Evolutionary conservation across 2,113 vertebrate species (phyloP).

Genomic region (Epinephelus moara): DNA sequence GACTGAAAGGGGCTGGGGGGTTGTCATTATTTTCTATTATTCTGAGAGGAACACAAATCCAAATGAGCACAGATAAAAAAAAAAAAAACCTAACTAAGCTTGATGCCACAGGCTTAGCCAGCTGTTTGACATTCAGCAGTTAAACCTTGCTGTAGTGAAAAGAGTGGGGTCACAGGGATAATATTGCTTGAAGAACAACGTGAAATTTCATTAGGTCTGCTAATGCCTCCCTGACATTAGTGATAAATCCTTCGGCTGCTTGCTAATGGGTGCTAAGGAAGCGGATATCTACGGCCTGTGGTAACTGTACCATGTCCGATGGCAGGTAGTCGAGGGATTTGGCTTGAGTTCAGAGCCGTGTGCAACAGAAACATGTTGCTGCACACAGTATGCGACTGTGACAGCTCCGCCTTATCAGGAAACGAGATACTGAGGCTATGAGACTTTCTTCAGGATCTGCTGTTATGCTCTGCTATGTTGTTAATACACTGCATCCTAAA

Average conservation of each 20-base stretch:
- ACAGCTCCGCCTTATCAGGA: conserved; percentile 48
- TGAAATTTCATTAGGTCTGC: conserved; percentile 81
- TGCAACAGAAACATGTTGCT: conserved; percentile 56
- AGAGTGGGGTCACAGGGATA: conserved; percentile 69
- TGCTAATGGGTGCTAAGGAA: conserved; percentile 73
- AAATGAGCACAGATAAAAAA: conserved; percentile 66
- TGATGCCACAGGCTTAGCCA: conserved; percentile 67
- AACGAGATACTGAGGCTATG: conserved; percentile 48
- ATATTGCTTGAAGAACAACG: conserved; percentile 77
- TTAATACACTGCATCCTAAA: conserved; percentile 24
- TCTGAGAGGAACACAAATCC: conserved; percentile 74
- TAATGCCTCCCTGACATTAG: conserved; percentile 77
- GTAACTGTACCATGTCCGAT: conserved; percentile 65
- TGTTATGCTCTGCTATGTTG: conserved; percentile 11
- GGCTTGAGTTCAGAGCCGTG: conserved; percentile 43
- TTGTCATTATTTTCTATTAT: conserved; percentile 85
- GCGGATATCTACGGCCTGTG: conserved; percentile 59
- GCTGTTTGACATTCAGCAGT: conserved; percentile 76
- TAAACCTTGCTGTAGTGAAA: conserved; percentile 73
- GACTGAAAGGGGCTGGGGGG: conserved; percentile 67
- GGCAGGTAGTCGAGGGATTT: conserved; percentile 52
- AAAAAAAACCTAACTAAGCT: conserved; percentile 55
- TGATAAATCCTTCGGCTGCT: conserved; percentile 76
- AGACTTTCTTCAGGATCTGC: conserved; percentile 29
- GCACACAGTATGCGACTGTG: conserved; percentile 35